phyloP scores from a whole-genome alignment of 2,888 invertebrate species.

The Ctena decussata region DNA sequence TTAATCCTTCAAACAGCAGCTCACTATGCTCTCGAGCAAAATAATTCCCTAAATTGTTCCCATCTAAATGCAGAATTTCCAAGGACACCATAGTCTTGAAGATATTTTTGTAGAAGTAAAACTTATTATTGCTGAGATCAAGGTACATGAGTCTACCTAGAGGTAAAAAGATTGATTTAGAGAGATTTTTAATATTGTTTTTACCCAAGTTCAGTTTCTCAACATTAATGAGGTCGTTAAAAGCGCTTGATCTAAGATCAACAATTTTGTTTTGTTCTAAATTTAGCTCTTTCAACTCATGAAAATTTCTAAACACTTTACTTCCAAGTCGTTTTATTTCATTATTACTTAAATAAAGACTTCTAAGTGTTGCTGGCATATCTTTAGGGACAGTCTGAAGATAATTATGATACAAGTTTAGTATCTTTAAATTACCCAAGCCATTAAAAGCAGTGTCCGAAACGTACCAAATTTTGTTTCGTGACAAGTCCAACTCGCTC shows the following conservation, averaged over 20 bases:
- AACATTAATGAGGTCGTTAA: slow-evolving; percentile 87
- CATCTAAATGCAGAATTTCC: background rate
- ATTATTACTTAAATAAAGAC: background rate
- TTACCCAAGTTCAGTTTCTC: slow-evolving; percentile 93
- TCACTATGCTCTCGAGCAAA: background rate
- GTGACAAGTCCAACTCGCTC: background rate
- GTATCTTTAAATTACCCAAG: background rate
- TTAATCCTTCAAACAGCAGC: background rate
- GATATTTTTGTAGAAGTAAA: background rate
- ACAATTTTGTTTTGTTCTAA: slow-evolving; percentile 95
- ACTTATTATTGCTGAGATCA: background rate
- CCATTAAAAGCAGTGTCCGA: background rate
- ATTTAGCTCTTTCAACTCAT: slow-evolving; percentile 93
- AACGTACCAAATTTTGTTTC: background rate
- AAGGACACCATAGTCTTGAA: background rate
- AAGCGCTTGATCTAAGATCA: slow-evolving; percentile 90
- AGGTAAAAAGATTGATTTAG: background rate
- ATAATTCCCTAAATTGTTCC: background rate
- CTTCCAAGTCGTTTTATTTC: slow-evolving; percentile 90
- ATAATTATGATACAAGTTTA: background rate
- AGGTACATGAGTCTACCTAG: background rate
- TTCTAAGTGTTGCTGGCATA: background rate
- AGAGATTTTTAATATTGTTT: slow-evolving; percentile 67
- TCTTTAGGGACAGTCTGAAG: background rate
- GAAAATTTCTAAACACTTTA: slow-evolving; percentile 92